Percentiles rank a stretch among this genome's conserved stretches.
These are phyloP conservation scores for Mylabris phalerata DNA, from an alignment of 1,140 invertebrate genomes.

Conservation along the genomic window DNA sequence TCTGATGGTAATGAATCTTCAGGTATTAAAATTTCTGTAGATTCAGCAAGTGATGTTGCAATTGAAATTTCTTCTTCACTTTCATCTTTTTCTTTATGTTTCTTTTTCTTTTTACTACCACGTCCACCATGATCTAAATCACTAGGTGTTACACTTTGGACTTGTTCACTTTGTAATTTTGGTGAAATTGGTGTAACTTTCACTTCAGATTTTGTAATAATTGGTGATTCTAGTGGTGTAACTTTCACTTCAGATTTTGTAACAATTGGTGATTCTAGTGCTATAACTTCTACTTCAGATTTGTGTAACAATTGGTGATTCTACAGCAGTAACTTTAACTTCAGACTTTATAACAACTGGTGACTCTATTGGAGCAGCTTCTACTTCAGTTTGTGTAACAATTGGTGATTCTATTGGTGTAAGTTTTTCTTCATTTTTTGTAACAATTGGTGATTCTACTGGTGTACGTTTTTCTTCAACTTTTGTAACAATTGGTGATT, in stretches of 20 bases:
- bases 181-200: constrained; percentile 30
- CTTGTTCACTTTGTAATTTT: constrained; percentile 35
- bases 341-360: constrained; percentile 30
- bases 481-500: constrained; percentile 1
- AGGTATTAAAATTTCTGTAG: constrained; percentile 51
- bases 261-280: background rate
- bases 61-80: constrained; percentile 38
- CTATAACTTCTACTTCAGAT: constrained; percentile 29
- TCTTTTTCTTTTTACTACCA: constrained; percentile 48
- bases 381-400: too few relatives aligned
- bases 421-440: too few relatives aligned
- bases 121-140: constrained; percentile 42
- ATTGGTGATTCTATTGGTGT: too few relatives aligned
- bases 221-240: background rate
- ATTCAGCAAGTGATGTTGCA: constrained; percentile 53
- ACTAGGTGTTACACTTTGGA: constrained; percentile 37
- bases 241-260: too few relatives aligned
- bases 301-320: too few relatives aligned
- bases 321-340: constrained; percentile 21
- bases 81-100: constrained; percentile 36
- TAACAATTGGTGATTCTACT: constrained; percentile 26
- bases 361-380: too few relatives aligned
- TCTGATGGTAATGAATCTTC: constrained; percentile 43
- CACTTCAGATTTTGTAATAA: constrained; percentile 3
- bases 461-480: constrained; percentile 17